Evolutionary conservation across 2,113 vertebrate species (phyloP).

Genomic region (Brachyistius frenatus): DNA sequence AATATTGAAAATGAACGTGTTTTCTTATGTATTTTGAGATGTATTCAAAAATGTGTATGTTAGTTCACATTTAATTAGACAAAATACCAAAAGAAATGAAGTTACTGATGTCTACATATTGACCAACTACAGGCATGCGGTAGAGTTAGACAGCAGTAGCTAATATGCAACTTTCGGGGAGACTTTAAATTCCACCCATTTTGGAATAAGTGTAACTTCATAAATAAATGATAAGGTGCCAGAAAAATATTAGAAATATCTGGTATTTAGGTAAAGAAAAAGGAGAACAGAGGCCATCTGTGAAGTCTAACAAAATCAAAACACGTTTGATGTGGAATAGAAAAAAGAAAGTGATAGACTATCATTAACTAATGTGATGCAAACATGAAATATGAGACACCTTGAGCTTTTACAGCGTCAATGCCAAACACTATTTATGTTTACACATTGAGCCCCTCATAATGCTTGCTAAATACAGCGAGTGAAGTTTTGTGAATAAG

Average conservation of each 20-base stretch:
- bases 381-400: conserved; percentile 66
- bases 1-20: conserved; percentile 6
- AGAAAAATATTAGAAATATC: conserved; percentile 53
- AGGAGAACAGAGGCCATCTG: conserved; percentile 61
- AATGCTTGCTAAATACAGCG: conserved; percentile 57
- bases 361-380: conserved; percentile 64
- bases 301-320: conserved; percentile 54
- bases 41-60: neutral
- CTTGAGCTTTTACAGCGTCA: conserved; percentile 53
- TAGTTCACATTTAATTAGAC: neutral
- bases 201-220: neutral
- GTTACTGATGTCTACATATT: neutral
- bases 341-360: conserved; percentile 56
- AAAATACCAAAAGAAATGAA: neutral
- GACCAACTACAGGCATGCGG: no score
- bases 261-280: conserved; percentile 62
- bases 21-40: neutral
- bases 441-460: conserved; percentile 48
- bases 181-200: neutral
- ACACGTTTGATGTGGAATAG: conserved; percentile 53
- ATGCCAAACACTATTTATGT: conserved; percentile 62
- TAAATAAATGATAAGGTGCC: conserved; percentile 62
- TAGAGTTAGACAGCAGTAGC: neutral
- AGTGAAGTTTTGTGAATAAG: conserved; percentile 37
- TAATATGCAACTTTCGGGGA: neutral